phyloP scores from a whole-genome alignment of 2,797 vertebrate species.

The Sebastes hubbsi region DNA sequence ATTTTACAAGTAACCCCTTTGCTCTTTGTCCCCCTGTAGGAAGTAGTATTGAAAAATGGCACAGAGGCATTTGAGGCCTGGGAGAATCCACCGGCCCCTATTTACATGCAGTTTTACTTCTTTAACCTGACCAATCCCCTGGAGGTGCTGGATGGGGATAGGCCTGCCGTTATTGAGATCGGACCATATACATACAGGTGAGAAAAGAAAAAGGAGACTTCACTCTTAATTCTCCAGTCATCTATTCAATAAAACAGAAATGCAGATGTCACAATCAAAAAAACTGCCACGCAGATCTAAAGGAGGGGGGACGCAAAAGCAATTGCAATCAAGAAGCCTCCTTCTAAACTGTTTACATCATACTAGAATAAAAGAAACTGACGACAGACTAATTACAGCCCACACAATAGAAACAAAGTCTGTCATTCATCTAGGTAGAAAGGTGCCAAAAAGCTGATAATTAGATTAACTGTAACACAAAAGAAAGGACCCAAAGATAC shows the following conservation, averaged over 20 bases:
- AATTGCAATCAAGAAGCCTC: background rate
- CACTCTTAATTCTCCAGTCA: background rate
- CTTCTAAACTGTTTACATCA: background rate
- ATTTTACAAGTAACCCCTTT: constrained; percentile 15
- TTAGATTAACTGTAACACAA: background rate
- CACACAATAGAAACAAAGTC: background rate
- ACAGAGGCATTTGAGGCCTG: constrained; percentile 88
- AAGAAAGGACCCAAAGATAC: background rate
- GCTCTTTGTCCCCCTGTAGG: constrained; percentile 74
- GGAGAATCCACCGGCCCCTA: constrained; percentile 89
- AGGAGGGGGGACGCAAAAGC: background rate
- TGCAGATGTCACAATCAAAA: background rate
- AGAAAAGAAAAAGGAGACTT: background rate
- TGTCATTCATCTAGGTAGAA: background rate
- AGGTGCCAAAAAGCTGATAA: background rate
- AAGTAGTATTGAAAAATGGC: constrained; percentile 88
- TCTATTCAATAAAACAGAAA: background rate
- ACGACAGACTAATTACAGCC: background rate
- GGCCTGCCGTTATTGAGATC: constrained; percentile 87
- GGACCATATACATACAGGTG: constrained; percentile 98
- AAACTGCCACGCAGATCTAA: background rate
- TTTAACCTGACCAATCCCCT: constrained; percentile 93
- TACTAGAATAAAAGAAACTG: too few relatives aligned
- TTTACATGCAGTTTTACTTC: constrained; percentile 97
- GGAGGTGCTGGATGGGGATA: constrained; percentile 88